Conservation (phyloP, 2,113 vertebrate genomes). For the Podiceps cristatus region DNA sequence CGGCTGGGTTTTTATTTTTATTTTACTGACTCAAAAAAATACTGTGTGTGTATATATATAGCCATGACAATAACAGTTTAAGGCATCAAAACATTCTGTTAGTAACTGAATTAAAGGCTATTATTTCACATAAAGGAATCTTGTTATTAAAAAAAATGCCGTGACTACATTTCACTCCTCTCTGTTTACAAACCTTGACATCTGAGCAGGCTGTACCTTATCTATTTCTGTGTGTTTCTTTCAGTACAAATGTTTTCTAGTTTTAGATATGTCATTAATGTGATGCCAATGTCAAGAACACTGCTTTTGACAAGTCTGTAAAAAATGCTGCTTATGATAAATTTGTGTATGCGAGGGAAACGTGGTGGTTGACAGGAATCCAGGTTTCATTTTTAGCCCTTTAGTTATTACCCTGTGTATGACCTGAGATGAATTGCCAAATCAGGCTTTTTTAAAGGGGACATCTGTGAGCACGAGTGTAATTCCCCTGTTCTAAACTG, state of each 20-base stretch:
- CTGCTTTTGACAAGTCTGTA: not conserved
- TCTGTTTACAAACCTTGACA: not conserved
- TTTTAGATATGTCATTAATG: not conserved
- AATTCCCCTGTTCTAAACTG: not conserved
- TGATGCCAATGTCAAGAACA: not conserved
- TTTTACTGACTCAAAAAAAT: slow-evolving; percentile 18
- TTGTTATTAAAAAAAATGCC: not conserved
- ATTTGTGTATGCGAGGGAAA: not conserved
- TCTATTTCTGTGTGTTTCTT: not conserved
- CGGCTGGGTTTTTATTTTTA: not conserved
- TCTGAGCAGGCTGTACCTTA: not conserved
- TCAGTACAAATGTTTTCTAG: not conserved
- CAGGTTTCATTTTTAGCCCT: not conserved
- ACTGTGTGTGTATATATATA: not conserved
- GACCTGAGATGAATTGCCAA: not conserved
- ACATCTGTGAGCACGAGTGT: not conserved
- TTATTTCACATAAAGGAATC: not conserved
- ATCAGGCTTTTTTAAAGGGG: not conserved
- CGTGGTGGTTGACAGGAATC: not conserved
- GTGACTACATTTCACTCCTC: not conserved
- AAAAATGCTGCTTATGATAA: not conserved
- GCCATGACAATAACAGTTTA: not conserved
- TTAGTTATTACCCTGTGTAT: not conserved
- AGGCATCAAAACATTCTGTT: not conserved
- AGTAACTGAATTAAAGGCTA: not conserved